These are phyloP conservation scores for Dolichallabes microphthalmus DNA, from an alignment of 2,113 vertebrate genomes.

Conservation along the genomic window DNA sequence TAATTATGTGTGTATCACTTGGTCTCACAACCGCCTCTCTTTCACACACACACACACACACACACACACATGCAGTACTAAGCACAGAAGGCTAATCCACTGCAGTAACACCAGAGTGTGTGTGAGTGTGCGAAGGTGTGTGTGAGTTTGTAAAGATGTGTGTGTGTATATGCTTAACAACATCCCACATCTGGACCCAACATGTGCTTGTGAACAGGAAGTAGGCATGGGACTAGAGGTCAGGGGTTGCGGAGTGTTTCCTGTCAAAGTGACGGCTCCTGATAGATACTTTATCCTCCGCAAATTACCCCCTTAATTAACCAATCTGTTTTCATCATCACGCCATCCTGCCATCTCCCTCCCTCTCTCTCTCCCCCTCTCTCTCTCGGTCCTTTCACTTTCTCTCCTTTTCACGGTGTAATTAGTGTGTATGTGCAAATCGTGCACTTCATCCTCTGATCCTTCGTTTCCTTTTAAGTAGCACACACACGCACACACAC, in stretches of 20 bases:
- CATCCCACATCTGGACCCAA: conserved; percentile 89
- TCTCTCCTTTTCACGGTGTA: not conserved
- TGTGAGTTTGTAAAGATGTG: too few relatives aligned
- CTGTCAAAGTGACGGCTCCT: conserved; percentile 87
- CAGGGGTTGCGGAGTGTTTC: conserved; percentile 84
- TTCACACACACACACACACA: not conserved
- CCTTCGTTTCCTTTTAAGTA: conserved; percentile 58
- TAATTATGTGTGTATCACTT: conserved; percentile 41
- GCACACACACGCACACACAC: not conserved
- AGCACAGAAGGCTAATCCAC: conserved; percentile 53
- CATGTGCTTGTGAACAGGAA: conserved; percentile 86
- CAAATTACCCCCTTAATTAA: conserved; percentile 94
- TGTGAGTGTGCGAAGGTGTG: not conserved
- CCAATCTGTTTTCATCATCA: conserved; percentile 94
- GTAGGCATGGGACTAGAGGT: conserved; percentile 81
- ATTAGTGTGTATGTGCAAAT: conserved; percentile 4
- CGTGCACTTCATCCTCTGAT: conserved; percentile 50
- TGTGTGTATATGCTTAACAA: conserved; percentile 49
- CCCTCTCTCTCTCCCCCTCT: not conserved
- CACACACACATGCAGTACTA: conserved; percentile 43
- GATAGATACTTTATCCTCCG: conserved; percentile 94
- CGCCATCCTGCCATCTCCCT: conserved; percentile 54
- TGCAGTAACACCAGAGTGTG: conserved; percentile 23
- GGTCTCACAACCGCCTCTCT: conserved; percentile 7
- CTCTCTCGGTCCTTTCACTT: not conserved